Percentiles rank a stretch among this genome's conserved stretches.
These are phyloP conservation scores for Mongoloraphidia duomilia DNA, from an alignment of 2,888 invertebrate species.

Conservation along the genomic window DNA sequence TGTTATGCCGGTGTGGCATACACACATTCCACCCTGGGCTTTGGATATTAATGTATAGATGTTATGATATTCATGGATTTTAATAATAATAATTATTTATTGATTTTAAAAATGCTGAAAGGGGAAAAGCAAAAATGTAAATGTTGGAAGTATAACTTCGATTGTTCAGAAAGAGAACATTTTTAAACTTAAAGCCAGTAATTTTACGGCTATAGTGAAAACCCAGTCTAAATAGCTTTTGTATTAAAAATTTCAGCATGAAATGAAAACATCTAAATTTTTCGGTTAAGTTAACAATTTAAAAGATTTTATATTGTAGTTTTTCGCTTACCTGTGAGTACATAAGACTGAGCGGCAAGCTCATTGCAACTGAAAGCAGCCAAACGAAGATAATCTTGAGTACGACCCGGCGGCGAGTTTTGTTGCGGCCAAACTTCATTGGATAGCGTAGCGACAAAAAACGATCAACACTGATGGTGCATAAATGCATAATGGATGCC, in stretches of 20 bases:
- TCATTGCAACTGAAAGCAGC: constrained; percentile 85
- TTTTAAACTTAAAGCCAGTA: too few relatives aligned
- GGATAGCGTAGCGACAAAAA: constrained; percentile 85
- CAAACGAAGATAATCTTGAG: constrained; percentile 89
- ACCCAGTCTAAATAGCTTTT: not conserved
- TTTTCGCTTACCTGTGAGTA: constrained; percentile 58
- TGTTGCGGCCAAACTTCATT: constrained; percentile 83
- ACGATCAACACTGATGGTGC: constrained; percentile 91
- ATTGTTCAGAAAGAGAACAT: too few relatives aligned
- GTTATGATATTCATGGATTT: too few relatives aligned
- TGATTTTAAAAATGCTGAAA: too few relatives aligned
- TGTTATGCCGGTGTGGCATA: too few relatives aligned
- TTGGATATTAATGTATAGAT: too few relatives aligned
- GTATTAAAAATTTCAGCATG: not conserved
- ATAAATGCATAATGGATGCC: constrained; percentile 92
- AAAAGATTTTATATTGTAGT: not conserved
- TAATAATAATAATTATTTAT: too few relatives aligned
- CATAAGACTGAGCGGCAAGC: constrained; percentile 76
- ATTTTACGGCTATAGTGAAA: too few relatives aligned
- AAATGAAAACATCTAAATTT: too few relatives aligned
- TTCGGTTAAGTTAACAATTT: not conserved
- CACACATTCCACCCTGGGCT: too few relatives aligned
- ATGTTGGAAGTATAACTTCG: too few relatives aligned
- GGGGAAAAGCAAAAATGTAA: too few relatives aligned
- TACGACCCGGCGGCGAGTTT: constrained; percentile 68